Percentiles rank a stretch among this genome's conserved stretches.
phyloP scores from a whole-genome alignment of 2,797 vertebrate genomes.

The Leptatherina wallacei region DNA sequence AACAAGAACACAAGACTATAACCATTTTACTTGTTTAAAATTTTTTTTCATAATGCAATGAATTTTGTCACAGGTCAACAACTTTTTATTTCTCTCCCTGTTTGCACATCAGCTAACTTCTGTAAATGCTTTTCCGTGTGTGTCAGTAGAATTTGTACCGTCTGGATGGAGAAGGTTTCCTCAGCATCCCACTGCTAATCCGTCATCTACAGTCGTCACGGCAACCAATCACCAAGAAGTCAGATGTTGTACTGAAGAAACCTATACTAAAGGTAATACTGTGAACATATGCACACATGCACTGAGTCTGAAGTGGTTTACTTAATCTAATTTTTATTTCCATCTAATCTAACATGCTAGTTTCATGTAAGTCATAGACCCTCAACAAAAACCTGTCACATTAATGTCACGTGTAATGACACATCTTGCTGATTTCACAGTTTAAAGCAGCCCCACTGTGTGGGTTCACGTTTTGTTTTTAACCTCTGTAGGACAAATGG shows the following conservation, averaged over 20 bases:
- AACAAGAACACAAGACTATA: constrained; percentile 5
- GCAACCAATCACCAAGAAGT: constrained; percentile 89
- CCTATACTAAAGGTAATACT: constrained; percentile 88
- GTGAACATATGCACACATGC: neutral
- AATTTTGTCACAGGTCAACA: neutral
- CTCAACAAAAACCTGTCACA: neutral
- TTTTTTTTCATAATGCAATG: neutral
- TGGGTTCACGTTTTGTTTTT: constrained; percentile 34
- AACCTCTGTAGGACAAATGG: constrained; percentile 91
- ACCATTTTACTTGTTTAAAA: neutral
- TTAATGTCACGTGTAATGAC: neutral
- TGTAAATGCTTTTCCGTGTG: constrained; percentile 34
- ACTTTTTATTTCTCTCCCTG: neutral
- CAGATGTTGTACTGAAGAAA: constrained; percentile 83
- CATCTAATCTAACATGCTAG: neutral
- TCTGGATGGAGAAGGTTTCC: constrained; percentile 91
- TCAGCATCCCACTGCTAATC: constrained; percentile 88
- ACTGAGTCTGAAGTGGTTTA: neutral
- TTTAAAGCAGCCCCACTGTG: constrained; percentile 1
- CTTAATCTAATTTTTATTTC: no score
- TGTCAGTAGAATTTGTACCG: constrained; percentile 88
- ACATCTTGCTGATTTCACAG: neutral
- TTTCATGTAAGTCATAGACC: neutral
- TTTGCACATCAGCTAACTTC: neutral
- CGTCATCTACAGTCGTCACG: constrained; percentile 84